These are phyloP conservation scores for Lethrus apterus DNA, from an alignment of 1,140 invertebrate species.

Conservation along the genomic window DNA sequence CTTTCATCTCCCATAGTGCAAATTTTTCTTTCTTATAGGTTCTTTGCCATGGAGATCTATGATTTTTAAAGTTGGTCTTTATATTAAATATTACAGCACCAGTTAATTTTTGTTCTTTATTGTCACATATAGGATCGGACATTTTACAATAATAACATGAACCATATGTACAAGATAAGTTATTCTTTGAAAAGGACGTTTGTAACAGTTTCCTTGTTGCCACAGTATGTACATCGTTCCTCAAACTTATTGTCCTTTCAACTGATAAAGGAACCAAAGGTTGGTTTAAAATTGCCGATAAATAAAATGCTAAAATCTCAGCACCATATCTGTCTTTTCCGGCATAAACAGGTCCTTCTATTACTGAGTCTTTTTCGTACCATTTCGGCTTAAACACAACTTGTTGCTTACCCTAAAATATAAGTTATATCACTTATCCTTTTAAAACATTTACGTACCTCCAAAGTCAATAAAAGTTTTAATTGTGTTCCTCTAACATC, in stretches of 20 bases:
- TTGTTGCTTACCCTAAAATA: constrained; percentile 58
- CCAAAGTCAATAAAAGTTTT: constrained; percentile 72
- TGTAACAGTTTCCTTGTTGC: constrained; percentile 58
- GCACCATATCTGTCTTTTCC: constrained; percentile 88
- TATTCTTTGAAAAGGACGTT: constrained; percentile 49
- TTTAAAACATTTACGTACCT: constrained; percentile 40
- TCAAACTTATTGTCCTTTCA: constrained; percentile 68
- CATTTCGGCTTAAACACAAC: constrained; percentile 88
- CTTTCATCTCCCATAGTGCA: constrained; percentile 74
- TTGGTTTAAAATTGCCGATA: constrained; percentile 71
- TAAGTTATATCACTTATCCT: constrained; percentile 7
- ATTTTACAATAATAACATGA: constrained; percentile 82
- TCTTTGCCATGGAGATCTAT: constrained; percentile 81
- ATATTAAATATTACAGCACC: constrained; percentile 81
- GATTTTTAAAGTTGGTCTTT: constrained; percentile 58
- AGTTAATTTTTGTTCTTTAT: constrained; percentile 57
- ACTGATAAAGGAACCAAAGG: constrained; percentile 71
- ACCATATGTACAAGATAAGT: constrained; percentile 73
- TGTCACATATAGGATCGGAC: constrained; percentile 73
- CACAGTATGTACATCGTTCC: constrained; percentile 62
- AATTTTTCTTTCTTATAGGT: constrained; percentile 70
- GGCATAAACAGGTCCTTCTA: constrained; percentile 73
- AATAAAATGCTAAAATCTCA: constrained; percentile 92
- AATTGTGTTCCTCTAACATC: constrained; percentile 80
- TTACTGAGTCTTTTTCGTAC: constrained; percentile 67